A percentile compares a stretch with the other conserved stretches of the same genome.
phyloP scores from a whole-genome alignment of 2,113 vertebrate genomes.

The Sinocyclocheilus anshuiensis region DNA sequence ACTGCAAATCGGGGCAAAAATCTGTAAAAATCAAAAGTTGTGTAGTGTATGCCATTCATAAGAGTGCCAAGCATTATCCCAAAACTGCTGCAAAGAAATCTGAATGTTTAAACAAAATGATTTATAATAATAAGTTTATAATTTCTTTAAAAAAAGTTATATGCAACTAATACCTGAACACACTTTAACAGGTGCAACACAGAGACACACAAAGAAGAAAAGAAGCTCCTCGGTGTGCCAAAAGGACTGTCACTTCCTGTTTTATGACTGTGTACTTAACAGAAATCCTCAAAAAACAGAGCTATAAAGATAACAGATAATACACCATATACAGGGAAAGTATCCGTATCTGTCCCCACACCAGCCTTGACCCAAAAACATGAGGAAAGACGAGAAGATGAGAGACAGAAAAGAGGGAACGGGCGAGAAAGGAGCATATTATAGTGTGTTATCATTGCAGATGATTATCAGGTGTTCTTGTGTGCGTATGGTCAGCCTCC shows the following conservation, averaged over 20 bases:
- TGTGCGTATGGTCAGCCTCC: constrained; percentile 24
- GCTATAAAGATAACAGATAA: constrained; percentile 74
- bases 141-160: not conserved
- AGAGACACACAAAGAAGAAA: not conserved
- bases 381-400: constrained; percentile 12
- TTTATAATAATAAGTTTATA: not conserved
- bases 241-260: constrained; percentile 37
- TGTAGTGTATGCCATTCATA: no score
- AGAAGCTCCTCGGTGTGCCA: constrained; percentile 3
- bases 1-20: no score
- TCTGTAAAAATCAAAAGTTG: no score
- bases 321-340: constrained; percentile 49
- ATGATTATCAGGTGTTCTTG: constrained; percentile 67
- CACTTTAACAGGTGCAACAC: not conserved
- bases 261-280: constrained; percentile 63
- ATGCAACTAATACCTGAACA: not conserved
- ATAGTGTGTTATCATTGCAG: constrained; percentile 66
- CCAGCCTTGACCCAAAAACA: constrained; percentile 68
- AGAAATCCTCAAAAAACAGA: constrained; percentile 66
- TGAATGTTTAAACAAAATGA: no score
- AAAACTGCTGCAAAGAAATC: no score
- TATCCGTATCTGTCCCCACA: constrained; percentile 57
- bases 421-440: constrained; percentile 55
- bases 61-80: no score
- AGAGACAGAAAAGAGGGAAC: constrained; percentile 38